phyloP scores from a whole-genome alignment of 2,888 invertebrate genomes.

The Aquatica leii region DNA sequence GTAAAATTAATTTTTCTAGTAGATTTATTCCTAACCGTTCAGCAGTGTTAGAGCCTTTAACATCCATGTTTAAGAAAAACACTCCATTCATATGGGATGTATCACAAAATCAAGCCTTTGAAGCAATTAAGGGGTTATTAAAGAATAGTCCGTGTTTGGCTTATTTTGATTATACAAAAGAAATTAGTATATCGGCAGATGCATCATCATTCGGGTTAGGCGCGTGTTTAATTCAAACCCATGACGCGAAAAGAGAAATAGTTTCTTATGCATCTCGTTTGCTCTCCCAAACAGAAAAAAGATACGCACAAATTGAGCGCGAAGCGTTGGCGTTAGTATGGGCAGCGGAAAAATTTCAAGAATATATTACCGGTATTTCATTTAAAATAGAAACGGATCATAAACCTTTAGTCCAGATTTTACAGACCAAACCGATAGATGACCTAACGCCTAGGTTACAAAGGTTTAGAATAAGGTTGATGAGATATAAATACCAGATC shows the following conservation, averaged over 20 bases:
- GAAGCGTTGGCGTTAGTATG: not conserved
- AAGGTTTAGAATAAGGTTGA: not conserved
- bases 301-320: too few species aligned
- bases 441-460: not conserved
- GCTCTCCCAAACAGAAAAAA: too few species aligned
- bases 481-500: not conserved
- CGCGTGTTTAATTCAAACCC: conserved; percentile 39
- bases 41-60: conserved; percentile 36
- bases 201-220: conserved; percentile 20
- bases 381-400: not conserved
- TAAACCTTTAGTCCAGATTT: not conserved
- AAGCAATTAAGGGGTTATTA: conserved; percentile 1
- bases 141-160: conserved; percentile 29
- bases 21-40: conserved; percentile 42
- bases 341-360: not conserved
- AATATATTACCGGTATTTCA: not conserved
- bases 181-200: conserved; percentile 52
- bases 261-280: too few species aligned
- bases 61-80: not conserved
- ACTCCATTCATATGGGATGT: too few species aligned
- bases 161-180: conserved; percentile 49
- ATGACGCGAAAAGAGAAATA: not conserved
- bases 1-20: conserved; percentile 40
- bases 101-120: too few species aligned
- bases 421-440: not conserved